A percentile compares a stretch with the other conserved stretches of the same genome.
Conservation (phyloP, 2,888 invertebrate genomes). For the Acanthosepion esculentum region DNA sequence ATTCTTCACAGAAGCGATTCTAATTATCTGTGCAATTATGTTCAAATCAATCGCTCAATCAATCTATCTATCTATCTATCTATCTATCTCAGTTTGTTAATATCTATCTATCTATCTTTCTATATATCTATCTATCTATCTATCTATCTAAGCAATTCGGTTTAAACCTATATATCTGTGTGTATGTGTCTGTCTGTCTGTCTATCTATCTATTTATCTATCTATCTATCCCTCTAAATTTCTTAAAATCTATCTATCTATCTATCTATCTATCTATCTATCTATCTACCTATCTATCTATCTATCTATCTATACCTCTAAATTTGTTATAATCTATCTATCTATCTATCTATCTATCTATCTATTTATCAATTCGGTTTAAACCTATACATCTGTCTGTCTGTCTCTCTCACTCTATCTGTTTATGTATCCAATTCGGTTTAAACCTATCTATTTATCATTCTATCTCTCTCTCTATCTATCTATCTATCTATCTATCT, state of each 20-base stretch:
- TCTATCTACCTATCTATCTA: background rate
- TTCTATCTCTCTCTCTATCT: no score
- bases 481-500: background rate
- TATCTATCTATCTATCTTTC: background rate
- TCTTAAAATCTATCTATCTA: background rate
- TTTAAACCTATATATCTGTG: no score
- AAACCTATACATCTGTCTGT: background rate
- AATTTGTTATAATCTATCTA: no score
- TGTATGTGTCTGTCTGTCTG: background rate
- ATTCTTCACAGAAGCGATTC: no score
- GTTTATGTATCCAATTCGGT: background rate
- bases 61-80: background rate
- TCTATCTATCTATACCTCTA: background rate
- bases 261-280: background rate
- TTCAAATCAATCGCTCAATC: background rate
- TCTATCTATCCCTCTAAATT: no score
- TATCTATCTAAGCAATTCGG: no score
- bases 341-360: background rate
- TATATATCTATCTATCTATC: background rate
- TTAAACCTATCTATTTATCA: no score
- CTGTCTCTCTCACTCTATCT: background rate
- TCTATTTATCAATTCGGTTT: background rate
- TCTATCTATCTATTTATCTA: background rate
- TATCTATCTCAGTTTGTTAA: background rate
- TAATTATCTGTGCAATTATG: background rate